Percentiles rank a stretch among this genome's conserved stretches.
Conservation (phyloP, 2,888 invertebrate species). For the Eulithis testata region DNA sequence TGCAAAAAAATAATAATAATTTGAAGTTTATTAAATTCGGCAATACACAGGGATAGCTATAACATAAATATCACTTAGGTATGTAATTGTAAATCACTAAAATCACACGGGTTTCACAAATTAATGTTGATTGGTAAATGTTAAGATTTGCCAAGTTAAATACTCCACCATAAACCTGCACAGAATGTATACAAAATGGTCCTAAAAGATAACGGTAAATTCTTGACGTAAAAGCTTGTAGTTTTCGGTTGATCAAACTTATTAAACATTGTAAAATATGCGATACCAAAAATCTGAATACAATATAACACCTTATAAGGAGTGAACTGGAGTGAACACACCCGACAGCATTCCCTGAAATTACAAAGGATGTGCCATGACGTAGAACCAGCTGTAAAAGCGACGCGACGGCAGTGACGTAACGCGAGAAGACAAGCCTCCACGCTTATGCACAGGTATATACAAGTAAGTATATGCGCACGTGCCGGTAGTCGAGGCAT, state of each 20-base stretch:
- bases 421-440: constrained; percentile 49
- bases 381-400: constrained; percentile 59
- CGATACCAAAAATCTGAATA: constrained; percentile 2
- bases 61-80: constrained; percentile 13
- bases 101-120: constrained; percentile 23
- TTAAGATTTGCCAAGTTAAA: neutral
- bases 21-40: constrained; percentile 5
- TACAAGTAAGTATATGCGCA: constrained; percentile 20
- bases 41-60: constrained; percentile 4
- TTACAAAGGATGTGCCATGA: constrained; percentile 44
- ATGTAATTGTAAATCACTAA: constrained; percentile 30
- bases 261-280: constrained; percentile 19
- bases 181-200: neutral
- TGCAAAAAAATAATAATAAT: too few species aligned
- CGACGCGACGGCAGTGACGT: constrained; percentile 49
- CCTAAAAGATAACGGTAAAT: neutral
- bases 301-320: constrained; percentile 20
- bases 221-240: neutral
- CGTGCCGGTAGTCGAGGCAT: constrained; percentile 62
- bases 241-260: neutral
- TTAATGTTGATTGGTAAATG: neutral
- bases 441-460: constrained; percentile 8
- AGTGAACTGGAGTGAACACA: neutral
- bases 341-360: constrained; percentile 37
- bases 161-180: too few species aligned